These are phyloP conservation scores for Macrosiphum euphorbiae DNA, from an alignment of 2,888 invertebrate species.

Conservation along the genomic window DNA sequence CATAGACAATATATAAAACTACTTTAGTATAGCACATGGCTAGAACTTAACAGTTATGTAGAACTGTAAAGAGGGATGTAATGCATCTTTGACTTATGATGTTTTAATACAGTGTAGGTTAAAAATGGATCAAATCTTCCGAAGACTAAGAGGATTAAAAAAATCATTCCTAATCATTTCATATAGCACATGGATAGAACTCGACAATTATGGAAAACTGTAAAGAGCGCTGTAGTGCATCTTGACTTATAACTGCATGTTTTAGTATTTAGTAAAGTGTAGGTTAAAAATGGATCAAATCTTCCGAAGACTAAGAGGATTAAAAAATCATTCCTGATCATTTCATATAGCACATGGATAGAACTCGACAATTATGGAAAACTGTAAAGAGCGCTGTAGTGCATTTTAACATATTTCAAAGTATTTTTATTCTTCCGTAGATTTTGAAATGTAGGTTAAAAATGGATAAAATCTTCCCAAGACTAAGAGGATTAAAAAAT, in stretches of 20 bases:
- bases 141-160: background rate
- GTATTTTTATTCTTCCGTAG: too few species aligned
- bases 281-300: background rate
- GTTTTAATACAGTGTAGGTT: background rate
- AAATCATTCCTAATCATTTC: background rate
- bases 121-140: background rate
- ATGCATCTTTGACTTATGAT: constrained; percentile 1
- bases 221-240: constrained; percentile 58
- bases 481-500: background rate
- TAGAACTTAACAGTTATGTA: constrained; percentile 45
- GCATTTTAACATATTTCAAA: too few species aligned
- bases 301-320: background rate
- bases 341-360: constrained; percentile 36
- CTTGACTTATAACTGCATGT: too few species aligned
- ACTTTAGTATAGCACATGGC: constrained; percentile 23
- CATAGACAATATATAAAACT: background rate
- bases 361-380: too few species aligned
- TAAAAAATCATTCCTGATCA: background rate
- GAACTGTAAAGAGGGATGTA: constrained; percentile 52
- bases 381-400: too few species aligned
- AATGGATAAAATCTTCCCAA: background rate
- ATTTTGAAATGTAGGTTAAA: background rate
- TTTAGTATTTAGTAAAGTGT: too few species aligned
- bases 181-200: constrained; percentile 54
- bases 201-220: constrained; percentile 19